Evolutionary conservation across 2,113 vertebrate species (phyloP), one percentile per base, ranked within the genome.

Genomic region (Plestiodon gilberti): DNA sequence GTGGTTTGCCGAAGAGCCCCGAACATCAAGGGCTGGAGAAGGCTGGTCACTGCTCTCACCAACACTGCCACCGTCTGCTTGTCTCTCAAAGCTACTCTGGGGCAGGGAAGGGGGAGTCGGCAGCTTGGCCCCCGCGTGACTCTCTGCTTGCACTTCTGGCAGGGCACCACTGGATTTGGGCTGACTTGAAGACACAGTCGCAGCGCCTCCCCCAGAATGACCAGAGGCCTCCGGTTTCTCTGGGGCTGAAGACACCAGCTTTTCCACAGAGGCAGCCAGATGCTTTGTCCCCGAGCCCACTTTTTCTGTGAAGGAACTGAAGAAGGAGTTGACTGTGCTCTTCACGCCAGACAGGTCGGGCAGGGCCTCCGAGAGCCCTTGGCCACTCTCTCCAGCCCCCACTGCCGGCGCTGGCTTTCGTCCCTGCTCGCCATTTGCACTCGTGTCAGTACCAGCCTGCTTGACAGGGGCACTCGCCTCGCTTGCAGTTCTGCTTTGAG

Each of bases 251-350:
- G 93, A 93, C 83, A 95, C 95, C 18, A 97, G 90, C 84, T 96
- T 97, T 90, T 97, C 96, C 91, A 96, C 91, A 86, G 96, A 95
- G 43, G 93, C 87, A 3, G 94, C 92, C n/a, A 97, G 89, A 75
- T 97, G 97, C 83, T 97, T 99, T 89, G 96, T 95, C 62, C 96
- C 91, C 71, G 96, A 96, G 71, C 96, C 96, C 48, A 99, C 96
- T 94, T 96, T 98, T 91, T 98, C 98, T 2, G 97, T 97, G 38
- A 99, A 90, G 83, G 98, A 98, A 92, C 89, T 97, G 84, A 96
- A 96, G 22, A 97, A 92, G 67, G 97, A 98, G 90, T 96, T 98
- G 93, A 99, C 94, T 18, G 96, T 97, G 95, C 95, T 97, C 92
- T 98, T 99, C 40, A 99, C 94, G 82, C 96, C 97, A 89, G 95